phyloP scores from a whole-genome alignment of 2,888 invertebrate genomes.

The Gymnosoma rotundatum region DNA sequence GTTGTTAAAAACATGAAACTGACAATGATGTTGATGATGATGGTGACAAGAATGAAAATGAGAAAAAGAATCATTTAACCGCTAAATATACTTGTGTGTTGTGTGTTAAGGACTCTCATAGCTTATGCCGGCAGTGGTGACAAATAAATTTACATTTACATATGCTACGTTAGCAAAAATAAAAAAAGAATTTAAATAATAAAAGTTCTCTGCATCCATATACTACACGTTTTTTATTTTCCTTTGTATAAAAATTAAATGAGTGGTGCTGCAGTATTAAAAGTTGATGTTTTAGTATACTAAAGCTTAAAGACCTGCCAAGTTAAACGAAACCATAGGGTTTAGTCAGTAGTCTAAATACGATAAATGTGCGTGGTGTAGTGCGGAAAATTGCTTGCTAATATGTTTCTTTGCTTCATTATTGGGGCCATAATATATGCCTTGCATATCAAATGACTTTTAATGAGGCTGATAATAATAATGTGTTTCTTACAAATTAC shows the following conservation, averaged over 20 bases:
- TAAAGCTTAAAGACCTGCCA: constrained; percentile 29
- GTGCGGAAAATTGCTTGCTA: constrained; percentile 35
- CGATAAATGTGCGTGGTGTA: constrained; percentile 26
- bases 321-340: constrained; percentile 1
- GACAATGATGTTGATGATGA: constrained; percentile 42
- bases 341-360: constrained; percentile 42
- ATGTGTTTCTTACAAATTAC: constrained; percentile 67
- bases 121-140: constrained; percentile 27
- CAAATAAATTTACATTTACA: constrained; percentile 64
- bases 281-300: constrained; percentile 32
- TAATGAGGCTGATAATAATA: constrained; percentile 70
- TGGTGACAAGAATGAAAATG: constrained; percentile 25
- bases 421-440: constrained; percentile 60
- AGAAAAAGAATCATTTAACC: constrained; percentile 29
- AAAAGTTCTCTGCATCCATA: constrained; percentile 39
- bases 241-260: not conserved
- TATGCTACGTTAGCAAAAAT: constrained; percentile 64
- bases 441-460: constrained; percentile 67
- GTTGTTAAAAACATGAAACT: constrained; percentile 36
- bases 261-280: not conserved
- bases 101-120: constrained; percentile 47
- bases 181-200: constrained; percentile 51
- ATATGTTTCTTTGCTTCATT: constrained; percentile 49
- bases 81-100: constrained; percentile 10
- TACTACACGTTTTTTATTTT: constrained; percentile 11